A percentile compares a stretch with the other conserved stretches of the same genome.
These are phyloP conservation scores for Lasioglossum zephyrum DNA, from an alignment of 2,888 invertebrate species.

Conservation along the genomic window DNA sequence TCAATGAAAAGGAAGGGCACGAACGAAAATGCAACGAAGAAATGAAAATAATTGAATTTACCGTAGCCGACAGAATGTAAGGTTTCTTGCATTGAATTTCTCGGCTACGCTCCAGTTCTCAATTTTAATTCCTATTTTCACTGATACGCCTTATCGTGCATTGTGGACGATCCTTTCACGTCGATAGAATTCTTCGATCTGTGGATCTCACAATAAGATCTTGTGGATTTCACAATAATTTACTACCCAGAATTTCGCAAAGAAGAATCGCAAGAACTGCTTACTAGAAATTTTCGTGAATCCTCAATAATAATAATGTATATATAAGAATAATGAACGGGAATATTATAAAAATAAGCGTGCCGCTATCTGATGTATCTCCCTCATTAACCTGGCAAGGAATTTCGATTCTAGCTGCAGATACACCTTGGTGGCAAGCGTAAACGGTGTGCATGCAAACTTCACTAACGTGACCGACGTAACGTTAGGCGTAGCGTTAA, in stretches of 20 bases:
- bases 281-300: too few relatives aligned
- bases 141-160: slow-evolving; percentile 17
- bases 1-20: background rate
- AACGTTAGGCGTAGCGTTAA: slow-evolving; percentile 32
- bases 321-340: slow-evolving; percentile 12
- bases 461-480: slow-evolving; percentile 29
- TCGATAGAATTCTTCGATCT: background rate
- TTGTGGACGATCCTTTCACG: background rate
- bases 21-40: slow-evolving; percentile 9
- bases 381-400: slow-evolving; percentile 31
- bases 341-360: slow-evolving; percentile 44
- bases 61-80: slow-evolving; percentile 25
- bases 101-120: slow-evolving; percentile 32
- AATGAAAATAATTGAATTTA: slow-evolving; percentile 50
- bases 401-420: slow-evolving; percentile 48
- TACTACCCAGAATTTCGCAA: too few relatives aligned
- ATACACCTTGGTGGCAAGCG: slow-evolving; percentile 27
- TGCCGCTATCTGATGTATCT: slow-evolving; percentile 38
- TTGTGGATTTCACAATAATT: too few relatives aligned
- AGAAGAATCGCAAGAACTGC: too few relatives aligned
- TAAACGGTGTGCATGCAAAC: slow-evolving; percentile 46
- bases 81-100: slow-evolving; percentile 49
- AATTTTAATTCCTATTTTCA: slow-evolving; percentile 23
- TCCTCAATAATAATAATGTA: too few relatives aligned
- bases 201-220: background rate